Percentiles rank a stretch among this genome's conserved stretches.
phyloP scores from a whole-genome alignment of 2,888 invertebrate species.

The Amblyjoppa fuscipennis region DNA sequence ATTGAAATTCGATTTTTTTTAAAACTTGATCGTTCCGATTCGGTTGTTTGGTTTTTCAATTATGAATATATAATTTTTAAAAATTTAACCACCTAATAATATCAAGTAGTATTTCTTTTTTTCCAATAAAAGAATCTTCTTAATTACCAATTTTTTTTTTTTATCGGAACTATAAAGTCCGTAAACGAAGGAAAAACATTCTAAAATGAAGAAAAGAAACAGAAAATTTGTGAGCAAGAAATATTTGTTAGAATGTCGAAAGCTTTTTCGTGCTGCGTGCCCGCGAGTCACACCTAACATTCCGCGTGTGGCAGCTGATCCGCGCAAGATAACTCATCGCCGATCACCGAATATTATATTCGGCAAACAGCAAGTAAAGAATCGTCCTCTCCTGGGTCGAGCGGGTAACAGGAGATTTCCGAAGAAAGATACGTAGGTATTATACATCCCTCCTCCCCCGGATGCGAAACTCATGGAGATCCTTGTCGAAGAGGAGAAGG shows the following conservation, averaged over 20 bases:
- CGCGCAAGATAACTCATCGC: neutral
- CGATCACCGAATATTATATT: neutral
- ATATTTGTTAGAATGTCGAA: neutral
- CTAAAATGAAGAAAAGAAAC: neutral
- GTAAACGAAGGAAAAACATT: too few species aligned
- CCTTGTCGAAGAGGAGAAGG: neutral
- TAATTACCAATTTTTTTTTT: too few species aligned
- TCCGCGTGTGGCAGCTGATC: neutral
- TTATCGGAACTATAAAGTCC: too few species aligned
- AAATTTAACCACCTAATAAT: too few species aligned
- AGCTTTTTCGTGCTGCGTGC: too few species aligned
- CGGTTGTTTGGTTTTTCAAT: too few species aligned
- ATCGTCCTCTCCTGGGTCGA: neutral
- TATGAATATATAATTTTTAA: too few species aligned
- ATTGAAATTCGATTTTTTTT: neutral
- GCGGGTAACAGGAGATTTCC: neutral
- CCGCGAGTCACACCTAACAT: neutral
- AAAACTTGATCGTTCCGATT: neutral
- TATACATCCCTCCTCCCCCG: neutral
- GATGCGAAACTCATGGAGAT: conserved; percentile 1
- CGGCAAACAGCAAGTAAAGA: neutral
- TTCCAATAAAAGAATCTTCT: too few species aligned
- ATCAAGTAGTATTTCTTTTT: too few species aligned
- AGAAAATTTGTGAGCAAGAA: neutral
- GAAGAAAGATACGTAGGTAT: conserved; percentile 21